Evolutionary conservation across 2,888 invertebrate genomes (phyloP).

Genomic region (Aricia artaxerxes): DNA sequence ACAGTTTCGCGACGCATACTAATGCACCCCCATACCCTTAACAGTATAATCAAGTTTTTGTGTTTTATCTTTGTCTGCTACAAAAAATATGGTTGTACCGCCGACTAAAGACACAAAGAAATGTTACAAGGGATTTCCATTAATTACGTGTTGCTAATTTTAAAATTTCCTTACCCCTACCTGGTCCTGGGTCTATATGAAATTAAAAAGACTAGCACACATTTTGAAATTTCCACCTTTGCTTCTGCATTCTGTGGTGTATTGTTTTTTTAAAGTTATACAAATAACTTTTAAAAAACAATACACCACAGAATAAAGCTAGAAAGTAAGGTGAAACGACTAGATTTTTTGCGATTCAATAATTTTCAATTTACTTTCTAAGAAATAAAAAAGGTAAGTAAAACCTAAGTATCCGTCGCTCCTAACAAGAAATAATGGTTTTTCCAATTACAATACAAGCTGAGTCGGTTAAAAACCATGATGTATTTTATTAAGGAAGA

Average conservation of each 20-base stretch:
- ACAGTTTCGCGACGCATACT: conserved; percentile 49
- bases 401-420: not conserved
- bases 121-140: not conserved
- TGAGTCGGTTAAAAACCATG: conserved; percentile 14
- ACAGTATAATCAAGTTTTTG: conserved; percentile 31
- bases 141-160: not conserved
- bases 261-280: no score
- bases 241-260: no score
- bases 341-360: not conserved
- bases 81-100: not conserved
- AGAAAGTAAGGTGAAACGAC: no score
- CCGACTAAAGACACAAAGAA: not conserved
- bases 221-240: not conserved
- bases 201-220: no score
- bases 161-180: not conserved
- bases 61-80: conserved; percentile 14
- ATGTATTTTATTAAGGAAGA: conserved; percentile 23
- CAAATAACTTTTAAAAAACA: no score
- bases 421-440: conserved; percentile 24
- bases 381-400: conserved; percentile 3
- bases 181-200: not conserved
- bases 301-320: no score
- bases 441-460: conserved; percentile 29
- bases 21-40: conserved; percentile 40
- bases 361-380: not conserved